Evolutionary conservation across 2,797 vertebrate genomes (phyloP), one percentile per base, ranked within the genome.

Genomic region (Gallinago solitaria): DNA sequence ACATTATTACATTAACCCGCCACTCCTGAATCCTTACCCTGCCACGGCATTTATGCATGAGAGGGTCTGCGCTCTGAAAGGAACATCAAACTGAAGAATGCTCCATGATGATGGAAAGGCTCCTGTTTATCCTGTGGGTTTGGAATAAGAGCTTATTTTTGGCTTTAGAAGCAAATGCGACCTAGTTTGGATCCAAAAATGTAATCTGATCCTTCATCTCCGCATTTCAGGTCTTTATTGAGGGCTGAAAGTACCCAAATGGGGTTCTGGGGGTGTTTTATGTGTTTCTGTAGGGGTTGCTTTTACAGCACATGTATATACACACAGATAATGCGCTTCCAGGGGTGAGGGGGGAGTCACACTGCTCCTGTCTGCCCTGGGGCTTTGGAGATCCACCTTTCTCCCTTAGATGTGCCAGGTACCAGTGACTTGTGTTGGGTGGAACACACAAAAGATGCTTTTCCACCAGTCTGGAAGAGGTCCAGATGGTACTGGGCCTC

Each of bases 41-140:
- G 28, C 95, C 83, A 6, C 67, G 85, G 88, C 83, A 95, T 96
- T 96, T 97, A 73, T 91, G 93, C 93, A 82, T 74, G 91, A 95
- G 91, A 93, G 83, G 83, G 81, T 17, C 74, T 91, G 89, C 79
- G 85, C 93, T 95, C 94, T 95, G 91, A 95, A 95, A 96, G 94
- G 93, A 90, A 28, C 77, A 95, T 95, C 96, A 96, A n/a, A 27
- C 93, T 94, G 93, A 82, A 97, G 95, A 95, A 96, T 94, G 87
- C 89, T 95, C 90, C 95, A 92, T 30, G 67, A 79, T 96, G 94
- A 95, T 95, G 90, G 93, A 60, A 95, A 90, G 83, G 93, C 87
- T 96, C 78, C 95, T 96, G 94, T 95, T 96, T 96, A 96, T 96
- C 91, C 93, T 95, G 54, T 78, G 56, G 20, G 0, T 89, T 73